Conservation (phyloP, 2,797 vertebrate species). For the Lophotriccus pileatus region DNA sequence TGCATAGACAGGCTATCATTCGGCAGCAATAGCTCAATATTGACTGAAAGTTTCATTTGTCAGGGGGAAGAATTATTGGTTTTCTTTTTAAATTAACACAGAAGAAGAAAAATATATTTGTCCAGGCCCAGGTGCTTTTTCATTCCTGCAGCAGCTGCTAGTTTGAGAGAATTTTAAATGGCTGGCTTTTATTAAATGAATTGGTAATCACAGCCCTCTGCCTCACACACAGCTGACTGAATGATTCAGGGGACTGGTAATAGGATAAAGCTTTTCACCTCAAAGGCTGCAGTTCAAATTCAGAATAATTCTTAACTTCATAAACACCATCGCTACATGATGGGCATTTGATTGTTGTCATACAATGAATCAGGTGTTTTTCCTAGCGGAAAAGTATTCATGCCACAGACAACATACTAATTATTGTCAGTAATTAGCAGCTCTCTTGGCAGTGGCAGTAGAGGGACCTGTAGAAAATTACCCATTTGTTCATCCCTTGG, state of each 20-base stretch:
- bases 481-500: slow-evolving; percentile 34
- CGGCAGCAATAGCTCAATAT: background rate
- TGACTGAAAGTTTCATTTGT: slow-evolving; percentile 21
- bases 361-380: slow-evolving; percentile 9
- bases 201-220: slow-evolving; percentile 19
- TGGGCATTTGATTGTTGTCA: background rate
- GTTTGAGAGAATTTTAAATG: slow-evolving; percentile 37
- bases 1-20: background rate
- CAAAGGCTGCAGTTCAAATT: background rate
- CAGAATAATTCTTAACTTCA: slow-evolving; percentile 20
- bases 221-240: background rate
- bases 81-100: slow-evolving; percentile 38
- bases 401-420: slow-evolving; percentile 34
- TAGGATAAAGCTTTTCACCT: slow-evolving; percentile 30
- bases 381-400: slow-evolving; percentile 15
- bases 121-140: slow-evolving; percentile 3
- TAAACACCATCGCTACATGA: background rate
- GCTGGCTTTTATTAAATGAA: slow-evolving; percentile 45
- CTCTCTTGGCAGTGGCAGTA: slow-evolving; percentile 10
- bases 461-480: slow-evolving; percentile 33
- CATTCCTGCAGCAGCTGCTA: slow-evolving; percentile 20
- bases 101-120: background rate
- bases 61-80: background rate
- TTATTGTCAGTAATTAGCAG: slow-evolving; percentile 52
- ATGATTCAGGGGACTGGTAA: background rate